Base-by-base conservation (phyloP, 35 echinoderm and acorn worm genomes). In the Holothuria glaberrima region DNA sequence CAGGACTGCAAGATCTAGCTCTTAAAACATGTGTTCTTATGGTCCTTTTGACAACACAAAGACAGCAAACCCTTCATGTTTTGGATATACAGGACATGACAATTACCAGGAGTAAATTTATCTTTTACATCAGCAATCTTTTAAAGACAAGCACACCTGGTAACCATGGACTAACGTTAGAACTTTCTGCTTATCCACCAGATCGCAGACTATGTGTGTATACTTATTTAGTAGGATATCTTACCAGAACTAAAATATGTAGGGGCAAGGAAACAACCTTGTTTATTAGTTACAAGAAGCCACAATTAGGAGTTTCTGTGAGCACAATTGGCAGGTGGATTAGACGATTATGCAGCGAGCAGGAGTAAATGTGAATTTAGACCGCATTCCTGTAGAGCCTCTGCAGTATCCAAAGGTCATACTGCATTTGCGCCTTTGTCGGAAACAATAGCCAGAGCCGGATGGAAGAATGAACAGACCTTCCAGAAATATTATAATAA, bases 21-120 rank as follows among this genome's bases (percentile, higher is more conserved):
- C 36, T 68, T 34, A 92, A 92, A 74, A 31, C 82, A 19, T 76
- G 83, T 62, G 83, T 76, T 56, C 35, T 86, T 26, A 86, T 91
- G 57, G 61, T 62, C 0, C 30, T 91, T 28, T 22, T 84, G 30
- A 74, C 61, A 26, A 45, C 82, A 33, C 54, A 85, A 26, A 86
- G 82, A 65, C 48, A 73, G 27, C 82, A 92, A 76, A 86, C 90
- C 4, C 1, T 92, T 21, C 82, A 92, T 21, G 20, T 61, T 45
- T 70, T 92, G n/a, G 3, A 86, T 35, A 60, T 77, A 58, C 36
- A 36, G 12, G 41, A 74, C 33, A 56, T 86, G 80, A n/a, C 33
- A 58, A 12, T 58, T 28, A 30, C 9, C 12, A 27, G 14, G 12
- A 44, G 67, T 85, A 61, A 18, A 16, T 67, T 30, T 22, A 25